A percentile compares a stretch with the other conserved stretches of the same genome.
phyloP scores from a whole-genome alignment of 2,113 vertebrate species.

The Amphiprion percula region DNA sequence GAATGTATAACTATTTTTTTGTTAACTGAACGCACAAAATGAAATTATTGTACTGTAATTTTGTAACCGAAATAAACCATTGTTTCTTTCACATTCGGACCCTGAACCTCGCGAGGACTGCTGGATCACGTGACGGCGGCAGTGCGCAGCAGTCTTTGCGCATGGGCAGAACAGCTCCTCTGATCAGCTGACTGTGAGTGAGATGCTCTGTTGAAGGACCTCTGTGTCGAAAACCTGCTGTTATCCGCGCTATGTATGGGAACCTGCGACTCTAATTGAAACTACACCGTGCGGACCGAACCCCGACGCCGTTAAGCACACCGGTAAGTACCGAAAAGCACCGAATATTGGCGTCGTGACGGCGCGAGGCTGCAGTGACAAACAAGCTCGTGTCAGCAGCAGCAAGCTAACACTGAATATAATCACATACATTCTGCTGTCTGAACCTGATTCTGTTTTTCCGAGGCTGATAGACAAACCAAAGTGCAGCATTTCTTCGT shows the following conservation, averaged over 20 bases:
- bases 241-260: conserved; percentile 53
- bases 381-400: conserved; percentile 55
- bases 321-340: conserved; percentile 60
- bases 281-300: conserved; percentile 22
- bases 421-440: neutral
- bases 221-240: conserved; percentile 49
- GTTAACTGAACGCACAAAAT: too few relatives aligned
- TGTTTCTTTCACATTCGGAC: too few relatives aligned
- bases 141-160: conserved; percentile 42
- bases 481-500: neutral
- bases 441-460: neutral
- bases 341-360: conserved; percentile 65
- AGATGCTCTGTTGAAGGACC: conserved; percentile 70
- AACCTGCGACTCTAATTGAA: conserved; percentile 32
- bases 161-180: conserved; percentile 45
- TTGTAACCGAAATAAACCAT: too few relatives aligned
- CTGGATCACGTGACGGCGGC: conserved; percentile 37
- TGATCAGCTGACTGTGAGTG: conserved; percentile 82
- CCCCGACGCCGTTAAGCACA: conserved; percentile 14
- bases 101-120: neutral
- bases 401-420: conserved; percentile 41
- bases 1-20: too few relatives aligned
- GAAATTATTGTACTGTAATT: too few relatives aligned
- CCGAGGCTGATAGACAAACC: neutral
- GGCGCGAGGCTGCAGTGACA: conserved; percentile 18